Conservation (phyloP, 2,888 invertebrate genomes). For the Lagria hirta region DNA sequence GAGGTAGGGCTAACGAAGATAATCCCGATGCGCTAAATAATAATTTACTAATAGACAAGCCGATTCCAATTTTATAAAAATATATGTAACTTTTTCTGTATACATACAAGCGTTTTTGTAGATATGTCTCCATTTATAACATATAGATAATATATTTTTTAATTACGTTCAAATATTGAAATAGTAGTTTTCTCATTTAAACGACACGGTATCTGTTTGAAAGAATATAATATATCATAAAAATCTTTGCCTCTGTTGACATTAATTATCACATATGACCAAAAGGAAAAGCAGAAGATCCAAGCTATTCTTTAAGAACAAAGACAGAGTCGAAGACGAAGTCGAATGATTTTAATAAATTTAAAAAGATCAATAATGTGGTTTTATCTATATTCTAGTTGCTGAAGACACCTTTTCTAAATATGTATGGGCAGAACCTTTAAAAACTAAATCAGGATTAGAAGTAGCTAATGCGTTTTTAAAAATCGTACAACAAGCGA, state of each 20-base stretch:
- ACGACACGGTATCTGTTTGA: slow-evolving; percentile 15
- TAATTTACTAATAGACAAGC: slow-evolving; percentile 13
- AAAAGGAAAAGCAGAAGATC: slow-evolving; percentile 4
- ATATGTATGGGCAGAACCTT: no score
- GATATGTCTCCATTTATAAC: slow-evolving; percentile 13
- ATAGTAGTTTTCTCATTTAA: slow-evolving; percentile 11
- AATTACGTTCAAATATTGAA: slow-evolving; percentile 1
- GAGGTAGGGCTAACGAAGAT: slow-evolving; percentile 14
- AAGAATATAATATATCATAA: slow-evolving; percentile 17
- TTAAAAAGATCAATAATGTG: no score
- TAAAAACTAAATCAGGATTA: no score
- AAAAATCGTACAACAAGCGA: no score
- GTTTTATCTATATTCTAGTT: no score
- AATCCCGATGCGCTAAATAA: slow-evolving; percentile 15
- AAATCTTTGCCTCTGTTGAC: slow-evolving; percentile 11
- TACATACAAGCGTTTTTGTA: slow-evolving; percentile 12
- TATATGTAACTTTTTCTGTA: slow-evolving; percentile 14
- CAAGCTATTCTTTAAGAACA: no score
- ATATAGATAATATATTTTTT: slow-evolving; percentile 6
- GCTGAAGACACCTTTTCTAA: no score
- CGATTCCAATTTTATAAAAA: slow-evolving; percentile 17
- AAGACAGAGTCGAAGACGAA: no score
- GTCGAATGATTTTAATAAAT: no score
- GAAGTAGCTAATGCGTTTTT: no score
- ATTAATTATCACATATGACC: slow-evolving; percentile 10